Conservation (phyloP, 2,888 invertebrate species). For the Rhingia campestris region DNA sequence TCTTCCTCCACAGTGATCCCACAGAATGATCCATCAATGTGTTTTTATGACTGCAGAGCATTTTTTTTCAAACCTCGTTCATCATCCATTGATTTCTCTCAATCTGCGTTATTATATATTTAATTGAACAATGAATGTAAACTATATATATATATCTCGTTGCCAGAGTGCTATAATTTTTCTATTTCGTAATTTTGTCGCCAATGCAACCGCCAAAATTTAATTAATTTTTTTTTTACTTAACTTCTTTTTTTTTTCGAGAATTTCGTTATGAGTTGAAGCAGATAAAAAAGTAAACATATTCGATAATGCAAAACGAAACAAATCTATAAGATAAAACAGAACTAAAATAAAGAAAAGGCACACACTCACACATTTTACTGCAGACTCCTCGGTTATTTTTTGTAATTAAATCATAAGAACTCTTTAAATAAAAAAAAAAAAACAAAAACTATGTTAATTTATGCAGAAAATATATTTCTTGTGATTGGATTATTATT, state of each 20-base stretch:
- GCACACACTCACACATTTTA: conserved; percentile 63
- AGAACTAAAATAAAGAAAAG: conserved; percentile 30
- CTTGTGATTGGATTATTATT: background rate
- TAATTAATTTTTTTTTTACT: background rate
- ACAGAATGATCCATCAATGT: conserved; percentile 79
- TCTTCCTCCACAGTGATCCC: conserved; percentile 78
- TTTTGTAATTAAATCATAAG: conserved; percentile 74
- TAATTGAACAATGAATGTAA: conserved; percentile 61
- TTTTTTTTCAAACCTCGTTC: conserved; percentile 54
- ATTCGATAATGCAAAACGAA: conserved; percentile 11
- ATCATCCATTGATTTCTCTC: conserved; percentile 63
- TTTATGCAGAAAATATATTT: conserved; percentile 64
- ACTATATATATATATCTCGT: conserved; percentile 58
- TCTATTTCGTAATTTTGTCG: background rate
- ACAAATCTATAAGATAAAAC: conserved; percentile 33
- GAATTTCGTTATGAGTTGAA: conserved; percentile 18
- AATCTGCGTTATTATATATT: conserved; percentile 67
- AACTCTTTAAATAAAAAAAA: conserved; percentile 67
- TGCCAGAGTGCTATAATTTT: conserved; percentile 62
- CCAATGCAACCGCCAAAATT: conserved; percentile 7
- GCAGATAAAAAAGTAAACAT: conserved; percentile 26
- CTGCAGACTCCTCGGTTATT: conserved; percentile 66
- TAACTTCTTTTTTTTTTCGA: conserved; percentile 19
- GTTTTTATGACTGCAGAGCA: conserved; percentile 52
- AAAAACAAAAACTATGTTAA: conserved; percentile 57